Conservation (phyloP, 2,113 vertebrate genomes). For the Melanerpes aurifrons region DNA sequence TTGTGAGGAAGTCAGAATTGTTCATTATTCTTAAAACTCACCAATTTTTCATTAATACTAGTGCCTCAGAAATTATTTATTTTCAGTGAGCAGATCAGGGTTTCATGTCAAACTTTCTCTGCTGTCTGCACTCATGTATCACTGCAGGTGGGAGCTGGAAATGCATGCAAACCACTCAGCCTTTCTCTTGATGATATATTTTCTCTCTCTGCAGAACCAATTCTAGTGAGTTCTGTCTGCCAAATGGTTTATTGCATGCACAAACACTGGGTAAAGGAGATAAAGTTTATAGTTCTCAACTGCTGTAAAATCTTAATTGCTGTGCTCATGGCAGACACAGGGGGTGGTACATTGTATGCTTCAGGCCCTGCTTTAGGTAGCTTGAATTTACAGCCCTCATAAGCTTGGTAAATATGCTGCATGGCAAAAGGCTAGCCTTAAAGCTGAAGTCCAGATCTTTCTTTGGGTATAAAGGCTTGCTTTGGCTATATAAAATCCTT, state of each 20-base stretch:
- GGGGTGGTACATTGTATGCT: neutral
- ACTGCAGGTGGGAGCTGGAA: neutral
- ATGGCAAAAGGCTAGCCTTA: neutral
- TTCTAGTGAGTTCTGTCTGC: neutral
- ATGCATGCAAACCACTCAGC: neutral
- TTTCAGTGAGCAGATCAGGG: neutral
- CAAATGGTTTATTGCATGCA: neutral
- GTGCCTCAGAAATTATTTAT: neutral
- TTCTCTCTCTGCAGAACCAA: neutral
- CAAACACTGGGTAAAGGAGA: neutral
- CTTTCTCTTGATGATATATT: neutral
- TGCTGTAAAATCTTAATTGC: slow-evolving; percentile 1
- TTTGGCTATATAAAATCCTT: neutral
- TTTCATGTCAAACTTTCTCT: neutral
- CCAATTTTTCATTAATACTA: neutral
- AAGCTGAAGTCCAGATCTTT: neutral
- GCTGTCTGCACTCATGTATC: neutral
- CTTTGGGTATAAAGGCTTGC: neutral
- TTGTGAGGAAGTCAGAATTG: neutral
- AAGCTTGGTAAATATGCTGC: neutral
- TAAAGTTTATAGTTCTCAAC: neutral
- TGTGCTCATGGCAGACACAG: neutral
- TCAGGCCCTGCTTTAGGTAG: neutral
- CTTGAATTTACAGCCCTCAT: neutral
- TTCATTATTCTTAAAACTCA: neutral